Conservation (phyloP, 1,140 invertebrate species). For the Gerris buenoi region DNA sequence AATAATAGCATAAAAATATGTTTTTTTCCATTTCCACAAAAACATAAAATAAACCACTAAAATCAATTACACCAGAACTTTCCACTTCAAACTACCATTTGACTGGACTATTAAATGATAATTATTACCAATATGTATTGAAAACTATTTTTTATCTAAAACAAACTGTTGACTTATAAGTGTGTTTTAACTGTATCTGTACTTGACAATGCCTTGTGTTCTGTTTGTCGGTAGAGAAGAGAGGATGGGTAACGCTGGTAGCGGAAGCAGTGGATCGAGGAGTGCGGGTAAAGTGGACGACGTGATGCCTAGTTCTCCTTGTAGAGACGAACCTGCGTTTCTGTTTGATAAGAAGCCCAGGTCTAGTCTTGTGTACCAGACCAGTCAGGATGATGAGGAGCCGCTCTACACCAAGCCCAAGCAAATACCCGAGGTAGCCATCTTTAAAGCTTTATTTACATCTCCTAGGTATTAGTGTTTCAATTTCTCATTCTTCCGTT, state of each 20-base stretch:
- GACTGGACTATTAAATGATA: too few species aligned
- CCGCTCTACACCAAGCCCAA: slow-evolving; percentile 52
- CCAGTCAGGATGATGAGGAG: slow-evolving; percentile 64
- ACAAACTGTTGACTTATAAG: too few species aligned
- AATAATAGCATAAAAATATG: too few species aligned
- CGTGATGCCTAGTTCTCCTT: slow-evolving; percentile 45
- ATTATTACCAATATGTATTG: too few species aligned
- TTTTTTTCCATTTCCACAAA: too few species aligned
- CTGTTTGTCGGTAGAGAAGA: too few species aligned
- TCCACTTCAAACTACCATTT: too few species aligned
- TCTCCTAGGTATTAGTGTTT: neutral
- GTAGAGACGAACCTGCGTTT: slow-evolving; percentile 56
- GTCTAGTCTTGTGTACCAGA: slow-evolving; percentile 42
- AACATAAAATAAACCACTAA: too few species aligned
- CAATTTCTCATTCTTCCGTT: neutral
- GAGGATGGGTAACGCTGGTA: slow-evolving; percentile 61
- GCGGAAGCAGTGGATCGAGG: slow-evolving; percentile 47
- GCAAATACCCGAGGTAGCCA: slow-evolving; percentile 9
- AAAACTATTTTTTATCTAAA: too few species aligned
- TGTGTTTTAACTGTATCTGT: too few species aligned
- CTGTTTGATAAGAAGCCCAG: slow-evolving; percentile 68
- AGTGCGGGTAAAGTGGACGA: slow-evolving; percentile 36
- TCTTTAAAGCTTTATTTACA: slow-evolving; percentile 7
- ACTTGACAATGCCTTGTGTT: too few species aligned
- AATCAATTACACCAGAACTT: too few species aligned